Evolutionary conservation across 2,113 vertebrate species (phyloP), one percentile per base, ranked within the genome.

Genomic region (Procapra przewalskii): DNA sequence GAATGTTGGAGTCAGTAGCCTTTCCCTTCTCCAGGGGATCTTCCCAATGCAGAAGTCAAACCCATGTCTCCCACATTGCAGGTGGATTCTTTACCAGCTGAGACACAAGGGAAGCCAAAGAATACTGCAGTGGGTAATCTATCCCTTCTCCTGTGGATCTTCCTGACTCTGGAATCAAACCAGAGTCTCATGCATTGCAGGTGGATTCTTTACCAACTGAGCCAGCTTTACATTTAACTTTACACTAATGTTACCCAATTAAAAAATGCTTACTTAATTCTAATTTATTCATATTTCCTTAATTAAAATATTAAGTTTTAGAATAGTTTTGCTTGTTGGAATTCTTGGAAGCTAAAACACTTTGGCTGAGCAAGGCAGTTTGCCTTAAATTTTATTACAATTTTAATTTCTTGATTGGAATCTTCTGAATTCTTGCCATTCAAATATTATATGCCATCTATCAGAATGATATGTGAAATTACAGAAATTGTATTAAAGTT

Each of bases 401-500:
- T 94, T 57, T 93, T 75, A 54, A 57, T 94, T 97, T 62, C 9
- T 85, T 84, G 15, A 83, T 62, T 83, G 9, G 3, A 83, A 96
- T 94, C 45, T 95, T 75, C 25, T 2, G 93, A 94, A 94, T 23
- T 91, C 50, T 88, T 98, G 45, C n/a, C 33, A 50, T 59, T 71
- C 36, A 97, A 97, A 91, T 92, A 93, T 55, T 21, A 45, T 40
- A 79, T 80, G 6, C n/a, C 48, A 96, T 93, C 62, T 90, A 88
- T 96, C 91, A 97, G 57, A n/a, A 93, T 25, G 13, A 83, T 86
- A 36, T 17, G 1, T 96, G n/a, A 77, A 96, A 94, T 93, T 96
- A 96, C 0, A 55, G 27, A 91, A 31, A 95, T 97, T n/a, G 87
- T 54, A 95, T 81, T 97, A 89, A 88, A 43, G 21, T 88, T 96